A percentile compares a stretch with the other conserved stretches of the same genome.
These are phyloP conservation scores for Cololabis saira DNA, from an alignment of 2,113 vertebrate species.

Conservation along the genomic window DNA sequence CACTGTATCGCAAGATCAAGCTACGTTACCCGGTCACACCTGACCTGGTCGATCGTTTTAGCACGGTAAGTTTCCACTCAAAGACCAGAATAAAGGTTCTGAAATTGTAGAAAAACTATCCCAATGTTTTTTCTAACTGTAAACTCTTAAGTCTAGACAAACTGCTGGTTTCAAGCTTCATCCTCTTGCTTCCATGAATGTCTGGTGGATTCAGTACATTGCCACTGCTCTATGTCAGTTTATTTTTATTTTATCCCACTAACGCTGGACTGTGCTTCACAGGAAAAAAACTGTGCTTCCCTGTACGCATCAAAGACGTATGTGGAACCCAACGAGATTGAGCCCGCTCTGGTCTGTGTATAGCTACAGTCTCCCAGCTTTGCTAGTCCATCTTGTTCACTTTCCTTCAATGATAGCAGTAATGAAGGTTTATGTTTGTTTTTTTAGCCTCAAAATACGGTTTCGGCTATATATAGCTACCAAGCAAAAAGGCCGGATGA, in stretches of 20 bases:
- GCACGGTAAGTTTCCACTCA: constrained; percentile 75
- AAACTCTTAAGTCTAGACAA: no score
- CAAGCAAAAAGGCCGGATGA: constrained; percentile 87
- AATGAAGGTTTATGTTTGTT: constrained; percentile 5
- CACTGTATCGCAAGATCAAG: constrained; percentile 93
- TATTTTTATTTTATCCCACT: neutral
- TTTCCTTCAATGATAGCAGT: neutral
- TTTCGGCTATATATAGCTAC: constrained; percentile 91
- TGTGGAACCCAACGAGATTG: constrained; percentile 94
- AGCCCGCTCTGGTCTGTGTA: constrained; percentile 84
- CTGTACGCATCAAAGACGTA: constrained; percentile 91
- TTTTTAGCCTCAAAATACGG: constrained; percentile 88
- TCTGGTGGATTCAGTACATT: no score
- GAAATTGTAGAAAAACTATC: no score
- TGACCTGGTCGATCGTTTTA: constrained; percentile 90
- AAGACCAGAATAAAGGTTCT: neutral
- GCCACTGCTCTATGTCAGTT: neutral
- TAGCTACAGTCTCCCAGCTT: no score
- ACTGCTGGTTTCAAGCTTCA: no score
- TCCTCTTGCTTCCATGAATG: no score
- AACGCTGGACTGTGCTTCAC: constrained; percentile 22
- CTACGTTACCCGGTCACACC: constrained; percentile 94
- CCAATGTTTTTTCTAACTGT: no score
- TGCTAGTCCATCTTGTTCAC: neutral
- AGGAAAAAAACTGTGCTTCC: constrained; percentile 88